Base-by-base conservation (phyloP, 2,888 invertebrate species). In the Chirona hameri region DNA sequence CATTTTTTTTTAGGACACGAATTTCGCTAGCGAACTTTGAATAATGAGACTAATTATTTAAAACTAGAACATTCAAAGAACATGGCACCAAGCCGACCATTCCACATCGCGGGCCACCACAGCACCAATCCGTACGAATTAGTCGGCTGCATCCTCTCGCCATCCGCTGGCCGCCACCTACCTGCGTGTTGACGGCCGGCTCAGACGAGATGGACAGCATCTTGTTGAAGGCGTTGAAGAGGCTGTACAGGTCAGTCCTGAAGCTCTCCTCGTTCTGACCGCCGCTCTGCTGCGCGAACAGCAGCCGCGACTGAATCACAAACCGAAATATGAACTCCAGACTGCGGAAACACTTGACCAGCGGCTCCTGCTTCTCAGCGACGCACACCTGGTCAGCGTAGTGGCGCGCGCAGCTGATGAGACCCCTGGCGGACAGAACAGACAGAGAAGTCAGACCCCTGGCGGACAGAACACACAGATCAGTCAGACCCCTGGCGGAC, bases 261-360 rank as follows among this genome's bases (percentile, higher is more conserved):
- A 97, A 97, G 86, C 93, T 94, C 86, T 96, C 96, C 87, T 96
- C 96, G 87, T 94, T 95, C 88, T 95, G 94, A 0, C 95, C 95
- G 15, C 94, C 95, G 0, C 95, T 96, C 0, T 96, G 96, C 29
- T 95, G 90, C 0, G 95, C 92, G 89, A 96, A 96, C 69, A 96
- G 87, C 69, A 94, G 88, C 12, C 96, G 90, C 76, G 97, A 97
- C 86, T 97, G 94, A 65, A 97, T 96, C 3, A 97, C 94, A 86
- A 98, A 91, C 85, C 97, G 94, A 88, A 97, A 96, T 85, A 98
- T 95, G 84, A 96, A 96, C 87, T 97, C 97, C 79, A 97, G 89
- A 0, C 96, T 96, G 83, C 94, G 93, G 84, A 96, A 95, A 87
- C 96, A 96, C 87, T 95, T 96, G 87, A 95, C 93, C 84, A 97